A percentile compares a stretch with the other conserved stretches of the same genome.
Evolutionary conservation across 1,140 invertebrate species (phyloP).

Genomic region (Polypedilum pembai): DNA sequence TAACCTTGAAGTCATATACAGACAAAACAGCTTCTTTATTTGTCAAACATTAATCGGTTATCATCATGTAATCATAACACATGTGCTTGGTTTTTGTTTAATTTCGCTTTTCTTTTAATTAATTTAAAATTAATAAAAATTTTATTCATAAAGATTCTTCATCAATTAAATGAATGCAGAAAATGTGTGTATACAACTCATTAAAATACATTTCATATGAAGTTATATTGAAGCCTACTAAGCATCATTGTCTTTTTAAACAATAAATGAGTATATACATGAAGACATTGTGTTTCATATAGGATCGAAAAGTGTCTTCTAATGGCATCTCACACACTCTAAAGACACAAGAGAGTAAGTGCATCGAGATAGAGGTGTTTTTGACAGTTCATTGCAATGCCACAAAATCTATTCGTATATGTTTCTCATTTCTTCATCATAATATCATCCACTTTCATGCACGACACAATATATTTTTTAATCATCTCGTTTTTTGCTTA

Average conservation of each 20-base stretch:
- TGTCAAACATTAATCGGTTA: too few species aligned
- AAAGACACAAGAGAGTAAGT: too few species aligned
- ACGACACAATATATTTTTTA: conserved; percentile 3
- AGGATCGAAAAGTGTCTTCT: background rate
- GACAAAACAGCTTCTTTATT: too few species aligned
- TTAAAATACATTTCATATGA: too few species aligned
- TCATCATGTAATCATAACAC: too few species aligned
- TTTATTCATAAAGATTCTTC: too few species aligned
- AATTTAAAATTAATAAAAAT: too few species aligned
- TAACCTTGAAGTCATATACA: too few species aligned
- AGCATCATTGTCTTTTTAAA: background rate
- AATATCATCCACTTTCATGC: conserved; percentile 5
- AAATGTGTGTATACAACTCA: too few species aligned
- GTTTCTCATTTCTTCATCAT: background rate
- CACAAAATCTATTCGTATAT: background rate
- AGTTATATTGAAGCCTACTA: background rate
- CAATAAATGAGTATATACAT: background rate
- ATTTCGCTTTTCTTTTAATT: too few species aligned
- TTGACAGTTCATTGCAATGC: background rate
- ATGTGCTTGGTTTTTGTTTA: too few species aligned
- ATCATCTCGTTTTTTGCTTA: conserved; percentile 26
- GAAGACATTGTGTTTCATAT: background rate
- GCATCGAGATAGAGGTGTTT: background rate
- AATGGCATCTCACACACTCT: background rate
- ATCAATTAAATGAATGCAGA: too few species aligned